Evolutionary conservation across 2,113 vertebrate genomes (phyloP).

Genomic region (Acanthochromis polyacanthus): DNA sequence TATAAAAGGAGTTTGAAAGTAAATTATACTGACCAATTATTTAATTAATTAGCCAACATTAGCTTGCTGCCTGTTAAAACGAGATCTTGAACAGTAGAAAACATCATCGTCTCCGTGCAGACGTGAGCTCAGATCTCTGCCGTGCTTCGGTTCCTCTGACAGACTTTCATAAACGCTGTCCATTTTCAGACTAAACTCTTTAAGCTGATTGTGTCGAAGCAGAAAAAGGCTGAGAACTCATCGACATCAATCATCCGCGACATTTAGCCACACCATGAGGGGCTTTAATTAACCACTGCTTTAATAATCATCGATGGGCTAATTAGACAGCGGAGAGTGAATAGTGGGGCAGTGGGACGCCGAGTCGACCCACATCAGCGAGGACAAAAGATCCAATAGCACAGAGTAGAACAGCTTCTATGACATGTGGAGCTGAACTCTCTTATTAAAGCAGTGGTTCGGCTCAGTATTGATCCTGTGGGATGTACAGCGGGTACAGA

Average conservation of each 20-base stretch:
- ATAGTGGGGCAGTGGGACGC: conserved; percentile 21
- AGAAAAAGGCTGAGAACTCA: not conserved
- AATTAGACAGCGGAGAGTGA: conserved; percentile 34
- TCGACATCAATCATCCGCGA: too few species aligned
- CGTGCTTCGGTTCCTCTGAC: too few species aligned
- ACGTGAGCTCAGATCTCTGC: too few species aligned
- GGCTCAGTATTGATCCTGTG: conserved; percentile 30
- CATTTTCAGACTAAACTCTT: too few species aligned
- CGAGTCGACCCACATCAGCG: conserved; percentile 26
- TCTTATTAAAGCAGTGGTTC: not conserved
- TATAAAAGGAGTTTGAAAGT: too few species aligned
- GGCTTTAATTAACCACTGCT: conserved; percentile 39
- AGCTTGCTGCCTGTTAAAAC: too few species aligned
- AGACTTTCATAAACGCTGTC: too few species aligned
- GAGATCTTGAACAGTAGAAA: too few species aligned
- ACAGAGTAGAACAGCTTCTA: not conserved
- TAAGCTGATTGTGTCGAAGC: too few species aligned
- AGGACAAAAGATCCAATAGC: not conserved
- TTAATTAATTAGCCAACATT: too few species aligned
- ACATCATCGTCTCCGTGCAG: too few species aligned
- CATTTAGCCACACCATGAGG: conserved; percentile 5
- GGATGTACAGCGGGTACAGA: not conserved
- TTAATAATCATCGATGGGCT: conserved; percentile 54
- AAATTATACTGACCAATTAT: too few species aligned
- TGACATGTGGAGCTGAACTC: conserved; percentile 22